A percentile compares a stretch with the other conserved stretches of the same genome.
Evolutionary conservation across 2,797 vertebrate species (phyloP).

Genomic region (Catostomus latipinnis): DNA sequence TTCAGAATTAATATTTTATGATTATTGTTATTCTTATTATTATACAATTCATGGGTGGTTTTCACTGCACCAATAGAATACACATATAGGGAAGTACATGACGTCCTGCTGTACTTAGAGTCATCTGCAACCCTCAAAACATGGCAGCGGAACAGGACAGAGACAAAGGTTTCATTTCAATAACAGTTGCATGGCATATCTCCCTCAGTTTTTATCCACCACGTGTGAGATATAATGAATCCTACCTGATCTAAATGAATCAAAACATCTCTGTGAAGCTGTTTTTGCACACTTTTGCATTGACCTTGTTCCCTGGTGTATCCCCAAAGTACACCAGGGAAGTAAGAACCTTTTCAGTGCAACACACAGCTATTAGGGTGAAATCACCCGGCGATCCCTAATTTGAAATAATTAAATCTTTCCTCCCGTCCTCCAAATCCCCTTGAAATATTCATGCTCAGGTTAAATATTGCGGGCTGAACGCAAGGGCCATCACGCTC

Average conservation of each 20-base stretch:
- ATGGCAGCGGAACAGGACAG: neutral
- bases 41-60: too few species aligned
- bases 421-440: constrained; percentile 64
- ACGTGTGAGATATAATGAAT: constrained; percentile 7
- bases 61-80: neutral
- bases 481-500: constrained; percentile 54
- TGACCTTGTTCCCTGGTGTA: constrained; percentile 45
- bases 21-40: too few species aligned
- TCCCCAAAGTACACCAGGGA: constrained; percentile 22
- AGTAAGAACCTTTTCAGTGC: constrained; percentile 37
- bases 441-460: constrained; percentile 66
- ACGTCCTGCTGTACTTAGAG: neutral
- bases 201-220: neutral
- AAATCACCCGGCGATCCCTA: constrained; percentile 59
- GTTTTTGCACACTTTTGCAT: constrained; percentile 29
- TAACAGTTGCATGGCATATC: neutral
- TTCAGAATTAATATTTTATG: too few species aligned
- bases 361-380: constrained; percentile 47
- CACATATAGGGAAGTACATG: neutral
- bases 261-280: constrained; percentile 2
- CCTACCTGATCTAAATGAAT: constrained; percentile 40
- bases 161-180: neutral
- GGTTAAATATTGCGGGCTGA: constrained; percentile 65
- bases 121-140: neutral
- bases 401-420: constrained; percentile 66